phyloP scores from a whole-genome alignment of 2,113 vertebrate genomes.

The Brevimyrus niger region DNA sequence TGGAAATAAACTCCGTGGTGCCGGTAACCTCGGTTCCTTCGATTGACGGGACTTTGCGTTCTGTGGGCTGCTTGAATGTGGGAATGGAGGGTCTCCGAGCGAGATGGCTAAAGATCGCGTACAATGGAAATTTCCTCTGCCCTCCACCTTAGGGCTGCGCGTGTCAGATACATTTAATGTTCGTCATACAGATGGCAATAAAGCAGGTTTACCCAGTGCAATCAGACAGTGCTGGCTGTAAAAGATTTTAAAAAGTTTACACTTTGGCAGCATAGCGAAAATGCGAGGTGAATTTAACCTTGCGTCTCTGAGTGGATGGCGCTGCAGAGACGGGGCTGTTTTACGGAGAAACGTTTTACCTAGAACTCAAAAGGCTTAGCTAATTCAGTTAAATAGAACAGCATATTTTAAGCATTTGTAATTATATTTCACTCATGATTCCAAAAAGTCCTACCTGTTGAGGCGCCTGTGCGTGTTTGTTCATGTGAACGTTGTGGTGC shows the following conservation, averaged over 20 bases:
- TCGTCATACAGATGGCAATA: constrained; percentile 43
- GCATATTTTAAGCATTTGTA: not conserved
- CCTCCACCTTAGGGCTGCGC: constrained; percentile 26
- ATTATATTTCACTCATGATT: not conserved
- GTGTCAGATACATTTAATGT: constrained; percentile 26
- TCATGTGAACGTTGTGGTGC: not conserved
- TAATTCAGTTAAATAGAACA: not conserved
- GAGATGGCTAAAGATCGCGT: constrained; percentile 57
- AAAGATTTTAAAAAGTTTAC: constrained; percentile 24
- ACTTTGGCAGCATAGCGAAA: constrained; percentile 20
- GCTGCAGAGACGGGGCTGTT: not conserved
- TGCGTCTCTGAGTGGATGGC: not conserved
- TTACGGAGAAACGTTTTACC: not conserved
- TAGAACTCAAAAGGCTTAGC: not conserved
- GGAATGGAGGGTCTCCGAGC: constrained; percentile 27
- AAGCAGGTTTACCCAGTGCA: constrained; percentile 35
- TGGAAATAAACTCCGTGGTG: not conserved
- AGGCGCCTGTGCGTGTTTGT: not conserved
- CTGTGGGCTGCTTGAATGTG: not conserved
- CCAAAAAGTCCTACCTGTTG: not conserved
- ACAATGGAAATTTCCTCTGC: constrained; percentile 62
- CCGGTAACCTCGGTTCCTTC: not conserved
- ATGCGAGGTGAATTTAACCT: not conserved
- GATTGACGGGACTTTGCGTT: not conserved
- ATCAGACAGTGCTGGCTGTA: constrained; percentile 34